Conservation (phyloP, 1,140 invertebrate genomes). For the Lasioglossum albipes region DNA sequence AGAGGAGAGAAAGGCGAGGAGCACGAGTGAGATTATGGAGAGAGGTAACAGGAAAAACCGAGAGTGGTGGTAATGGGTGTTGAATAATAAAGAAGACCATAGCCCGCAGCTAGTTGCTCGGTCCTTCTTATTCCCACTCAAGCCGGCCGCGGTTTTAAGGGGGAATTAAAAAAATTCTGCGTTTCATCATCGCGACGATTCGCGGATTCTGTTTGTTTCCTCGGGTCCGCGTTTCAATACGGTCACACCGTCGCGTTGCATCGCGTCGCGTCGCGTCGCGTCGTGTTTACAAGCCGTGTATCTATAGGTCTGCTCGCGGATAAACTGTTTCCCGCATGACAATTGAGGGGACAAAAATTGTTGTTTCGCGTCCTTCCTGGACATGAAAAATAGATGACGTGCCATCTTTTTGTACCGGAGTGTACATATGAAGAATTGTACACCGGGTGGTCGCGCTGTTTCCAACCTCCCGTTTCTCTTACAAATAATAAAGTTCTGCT, state of each 20-base stretch:
- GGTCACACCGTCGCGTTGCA: no score
- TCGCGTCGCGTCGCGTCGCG: no score
- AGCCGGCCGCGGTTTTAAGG: constrained; percentile 2
- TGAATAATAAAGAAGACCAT: constrained; percentile 65
- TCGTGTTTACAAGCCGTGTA: neutral
- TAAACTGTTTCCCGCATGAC: neutral
- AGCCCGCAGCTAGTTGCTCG: neutral
- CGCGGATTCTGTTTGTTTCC: neutral
- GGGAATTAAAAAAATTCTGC: constrained; percentile 37
- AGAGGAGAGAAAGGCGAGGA: constrained; percentile 18
- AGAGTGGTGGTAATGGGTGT: constrained; percentile 41
- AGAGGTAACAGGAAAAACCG: constrained; percentile 45
- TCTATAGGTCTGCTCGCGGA: neutral
- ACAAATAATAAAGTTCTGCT: no score
- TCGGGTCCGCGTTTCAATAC: neutral
- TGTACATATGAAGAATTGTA: no score
- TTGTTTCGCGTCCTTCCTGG: neutral
- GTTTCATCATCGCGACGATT: neutral
- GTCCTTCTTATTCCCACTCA: constrained; percentile 19
- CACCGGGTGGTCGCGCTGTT: no score
- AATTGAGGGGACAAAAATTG: neutral
- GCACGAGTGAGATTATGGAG: constrained; percentile 28
- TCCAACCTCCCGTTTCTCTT: no score
- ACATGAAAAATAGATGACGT: no score
- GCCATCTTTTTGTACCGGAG: no score